Conservation (phyloP, 2,888 invertebrate species). For the Cheilosia variabilis region DNA sequence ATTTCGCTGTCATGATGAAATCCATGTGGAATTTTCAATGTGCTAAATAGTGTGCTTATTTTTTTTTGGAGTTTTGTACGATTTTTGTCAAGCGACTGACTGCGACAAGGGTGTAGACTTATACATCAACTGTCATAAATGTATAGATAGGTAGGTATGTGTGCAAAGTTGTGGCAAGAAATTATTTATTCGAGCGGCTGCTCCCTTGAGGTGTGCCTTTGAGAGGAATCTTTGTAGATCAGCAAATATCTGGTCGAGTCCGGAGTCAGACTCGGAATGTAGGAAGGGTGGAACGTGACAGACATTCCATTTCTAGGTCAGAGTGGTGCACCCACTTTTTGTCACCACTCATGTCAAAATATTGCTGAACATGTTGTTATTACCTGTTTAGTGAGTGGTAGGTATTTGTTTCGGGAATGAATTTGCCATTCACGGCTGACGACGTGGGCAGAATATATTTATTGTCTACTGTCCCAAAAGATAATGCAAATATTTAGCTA, state of each 20-base stretch:
- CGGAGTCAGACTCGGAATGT: conserved; percentile 34
- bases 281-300: conserved; percentile 31
- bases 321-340: conserved; percentile 49
- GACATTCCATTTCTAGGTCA: conserved; percentile 41
- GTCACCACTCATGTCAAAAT: conserved; percentile 20
- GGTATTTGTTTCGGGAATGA: conserved; percentile 1
- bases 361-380: conserved; percentile 22
- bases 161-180: neutral
- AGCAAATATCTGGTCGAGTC: conserved; percentile 14
- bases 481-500: neutral
- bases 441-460: conserved; percentile 27
- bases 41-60: conserved; percentile 53
- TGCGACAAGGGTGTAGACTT: conserved; percentile 18
- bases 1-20: conserved; percentile 47
- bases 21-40: conserved; percentile 62
- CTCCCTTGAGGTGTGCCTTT: conserved; percentile 49
- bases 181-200: neutral
- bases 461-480: neutral
- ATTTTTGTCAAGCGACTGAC: conserved; percentile 27
- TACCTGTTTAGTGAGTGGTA: conserved; percentile 17
- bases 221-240: neutral
- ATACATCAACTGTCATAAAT: neutral
- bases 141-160: neutral
- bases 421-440: conserved; percentile 4
- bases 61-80: conserved; percentile 26